Evolutionary conservation across 2,113 vertebrate species (phyloP).

Genomic region (Xenopus borealis): DNA sequence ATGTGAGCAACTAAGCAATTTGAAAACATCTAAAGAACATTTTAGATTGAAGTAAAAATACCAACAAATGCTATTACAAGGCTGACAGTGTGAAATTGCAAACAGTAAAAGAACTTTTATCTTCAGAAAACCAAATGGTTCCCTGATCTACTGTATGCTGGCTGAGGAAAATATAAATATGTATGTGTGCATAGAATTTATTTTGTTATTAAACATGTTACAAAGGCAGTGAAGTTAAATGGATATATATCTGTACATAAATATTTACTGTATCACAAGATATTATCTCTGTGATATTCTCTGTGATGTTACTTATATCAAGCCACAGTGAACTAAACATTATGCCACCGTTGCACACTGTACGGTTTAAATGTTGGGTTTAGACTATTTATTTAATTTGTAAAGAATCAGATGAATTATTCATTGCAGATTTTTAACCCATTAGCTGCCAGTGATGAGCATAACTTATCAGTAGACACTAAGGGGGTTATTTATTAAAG

Average conservation of each 20-base stretch:
- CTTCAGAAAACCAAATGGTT: conserved; percentile 38
- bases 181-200: conserved; percentile 12
- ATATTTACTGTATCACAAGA: not conserved
- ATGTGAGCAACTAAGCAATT: conserved; percentile 30
- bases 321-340: no score
- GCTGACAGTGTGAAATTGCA: conserved; percentile 35
- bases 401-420: no score
- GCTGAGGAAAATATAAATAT: conserved; percentile 17
- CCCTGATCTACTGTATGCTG: conserved; percentile 20
- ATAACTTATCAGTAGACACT: no score
- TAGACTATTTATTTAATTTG: no score
- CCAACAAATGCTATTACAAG: conserved; percentile 39
- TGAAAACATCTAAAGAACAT: conserved; percentile 43
- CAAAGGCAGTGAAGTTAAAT: not conserved
- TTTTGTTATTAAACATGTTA: not conserved
- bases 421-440: no score
- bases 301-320: no score
- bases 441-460: no score
- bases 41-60: conserved; percentile 45
- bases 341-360: no score
- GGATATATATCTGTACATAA: not conserved
- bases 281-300: no score
- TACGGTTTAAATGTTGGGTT: no score
- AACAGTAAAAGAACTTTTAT: conserved; percentile 32
- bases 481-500: no score